Conservation (phyloP, 1,140 invertebrate species). For the Drosophila watanabei region DNA sequence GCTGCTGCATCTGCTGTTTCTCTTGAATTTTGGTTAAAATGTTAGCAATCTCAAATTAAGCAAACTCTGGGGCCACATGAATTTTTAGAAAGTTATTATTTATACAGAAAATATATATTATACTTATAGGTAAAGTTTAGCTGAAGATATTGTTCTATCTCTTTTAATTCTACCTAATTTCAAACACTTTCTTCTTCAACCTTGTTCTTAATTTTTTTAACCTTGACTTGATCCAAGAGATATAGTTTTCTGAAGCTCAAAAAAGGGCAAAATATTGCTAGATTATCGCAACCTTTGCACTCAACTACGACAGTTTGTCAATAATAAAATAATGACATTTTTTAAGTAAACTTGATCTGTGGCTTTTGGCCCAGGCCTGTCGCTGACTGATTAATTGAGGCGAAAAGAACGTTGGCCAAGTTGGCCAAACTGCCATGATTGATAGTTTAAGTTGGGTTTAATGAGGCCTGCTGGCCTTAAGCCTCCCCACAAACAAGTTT, state of each 20-base stretch:
- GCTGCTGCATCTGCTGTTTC: slow-evolving; percentile 9
- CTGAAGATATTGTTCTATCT: background rate
- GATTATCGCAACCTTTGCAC: background rate
- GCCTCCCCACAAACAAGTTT: slow-evolving; percentile 5
- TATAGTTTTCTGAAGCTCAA: background rate
- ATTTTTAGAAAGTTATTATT: background rate
- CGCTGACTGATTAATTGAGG: slow-evolving; percentile 70
- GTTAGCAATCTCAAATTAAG: slow-evolving; percentile 6
- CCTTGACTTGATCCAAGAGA: too few relatives aligned
- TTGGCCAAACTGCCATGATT: slow-evolving; percentile 53
- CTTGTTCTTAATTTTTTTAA: background rate
- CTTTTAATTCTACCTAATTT: background rate
- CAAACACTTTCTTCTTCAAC: background rate
- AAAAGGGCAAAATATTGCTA: too few relatives aligned
- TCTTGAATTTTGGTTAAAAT: slow-evolving; percentile 3
- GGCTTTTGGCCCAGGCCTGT: slow-evolving; percentile 22
- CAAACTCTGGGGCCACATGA: background rate
- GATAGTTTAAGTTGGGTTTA: slow-evolving; percentile 68
- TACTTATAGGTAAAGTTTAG: background rate
- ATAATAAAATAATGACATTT: slow-evolving; percentile 2
- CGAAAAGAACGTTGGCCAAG: slow-evolving; percentile 47
- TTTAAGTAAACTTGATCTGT: slow-evolving; percentile 17
- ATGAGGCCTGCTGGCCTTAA: slow-evolving; percentile 52
- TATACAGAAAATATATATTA: background rate
- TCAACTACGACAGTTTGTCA: background rate